Evolutionary conservation across 2,888 invertebrate species (phyloP).

Genomic region (Schizotus pectinicornis): DNA sequence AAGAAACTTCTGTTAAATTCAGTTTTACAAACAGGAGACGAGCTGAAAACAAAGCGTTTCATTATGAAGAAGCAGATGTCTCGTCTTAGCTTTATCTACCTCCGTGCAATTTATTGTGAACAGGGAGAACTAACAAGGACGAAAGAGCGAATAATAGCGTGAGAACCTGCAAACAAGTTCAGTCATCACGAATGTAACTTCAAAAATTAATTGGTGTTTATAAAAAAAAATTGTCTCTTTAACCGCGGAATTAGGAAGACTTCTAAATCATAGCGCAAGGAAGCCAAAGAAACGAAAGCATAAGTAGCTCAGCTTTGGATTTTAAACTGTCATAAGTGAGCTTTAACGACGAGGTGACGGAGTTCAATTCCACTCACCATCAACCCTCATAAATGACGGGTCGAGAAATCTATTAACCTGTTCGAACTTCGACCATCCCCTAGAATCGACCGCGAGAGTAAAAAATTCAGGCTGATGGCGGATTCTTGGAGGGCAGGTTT

Average conservation of each 20-base stretch:
- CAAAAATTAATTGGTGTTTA: too few species aligned
- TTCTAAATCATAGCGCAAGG: constrained; percentile 20
- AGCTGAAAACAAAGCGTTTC: constrained; percentile 34
- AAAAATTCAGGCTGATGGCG: constrained; percentile 20
- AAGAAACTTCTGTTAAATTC: constrained; percentile 36
- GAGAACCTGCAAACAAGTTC: constrained; percentile 13
- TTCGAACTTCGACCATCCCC: constrained; percentile 24
- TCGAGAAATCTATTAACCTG: constrained; percentile 32
- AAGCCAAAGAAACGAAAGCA: constrained; percentile 23
- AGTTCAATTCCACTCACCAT: constrained; percentile 30
- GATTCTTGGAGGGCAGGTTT: constrained; percentile 2
- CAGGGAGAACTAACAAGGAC: constrained; percentile 7
- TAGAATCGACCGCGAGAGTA: constrained; percentile 13
- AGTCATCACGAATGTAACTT: background rate
- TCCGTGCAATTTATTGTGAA: constrained; percentile 27
- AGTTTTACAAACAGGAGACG: constrained; percentile 34
- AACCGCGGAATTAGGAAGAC: background rate
- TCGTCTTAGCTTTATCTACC: constrained; percentile 32
- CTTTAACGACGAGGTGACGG: constrained; percentile 24
- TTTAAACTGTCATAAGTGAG: constrained; percentile 29
- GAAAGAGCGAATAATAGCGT: constrained; percentile 23
- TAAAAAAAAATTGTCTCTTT: too few species aligned
- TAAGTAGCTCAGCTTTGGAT: constrained; percentile 17
- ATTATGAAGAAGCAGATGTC: constrained; percentile 39
- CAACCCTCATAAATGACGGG: constrained; percentile 34